Evolutionary conservation across 2,888 invertebrate species (phyloP).

Genomic region (Noctua pronuba): DNA sequence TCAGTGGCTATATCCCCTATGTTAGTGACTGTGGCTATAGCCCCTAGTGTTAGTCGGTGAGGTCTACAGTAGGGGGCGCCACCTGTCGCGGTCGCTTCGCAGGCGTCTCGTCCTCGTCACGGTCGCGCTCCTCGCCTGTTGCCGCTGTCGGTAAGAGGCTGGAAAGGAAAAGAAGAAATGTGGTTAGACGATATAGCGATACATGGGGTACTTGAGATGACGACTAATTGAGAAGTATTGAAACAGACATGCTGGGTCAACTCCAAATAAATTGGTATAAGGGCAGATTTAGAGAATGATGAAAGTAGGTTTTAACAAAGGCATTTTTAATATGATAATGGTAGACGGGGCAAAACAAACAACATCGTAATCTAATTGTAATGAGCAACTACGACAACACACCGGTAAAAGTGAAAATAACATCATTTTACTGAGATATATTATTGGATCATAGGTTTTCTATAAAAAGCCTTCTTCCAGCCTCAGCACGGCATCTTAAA

Average conservation of each 20-base stretch:
- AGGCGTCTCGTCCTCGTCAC: constrained; percentile 84
- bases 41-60: constrained; percentile 73
- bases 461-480: background rate
- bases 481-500: background rate
- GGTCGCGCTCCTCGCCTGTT: constrained; percentile 79
- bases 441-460: background rate
- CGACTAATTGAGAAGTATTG: background rate
- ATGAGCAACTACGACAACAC: background rate
- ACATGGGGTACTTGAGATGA: background rate
- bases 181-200: background rate
- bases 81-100: constrained; percentile 89
- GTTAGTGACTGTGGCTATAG: constrained; percentile 53
- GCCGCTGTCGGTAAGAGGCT: constrained; percentile 83
- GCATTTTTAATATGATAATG: background rate
- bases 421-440: background rate
- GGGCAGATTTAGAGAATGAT: too few relatives aligned
- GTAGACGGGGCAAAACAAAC: background rate
- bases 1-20: constrained; percentile 68
- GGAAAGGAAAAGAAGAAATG: constrained; percentile 60
- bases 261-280: background rate
- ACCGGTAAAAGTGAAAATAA: background rate
- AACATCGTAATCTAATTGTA: background rate
- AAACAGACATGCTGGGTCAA: background rate
- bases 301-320: background rate
- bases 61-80: constrained; percentile 81